Base-by-base conservation (phyloP, 2,888 invertebrate genomes). In the Drosophila meridiana region DNA sequence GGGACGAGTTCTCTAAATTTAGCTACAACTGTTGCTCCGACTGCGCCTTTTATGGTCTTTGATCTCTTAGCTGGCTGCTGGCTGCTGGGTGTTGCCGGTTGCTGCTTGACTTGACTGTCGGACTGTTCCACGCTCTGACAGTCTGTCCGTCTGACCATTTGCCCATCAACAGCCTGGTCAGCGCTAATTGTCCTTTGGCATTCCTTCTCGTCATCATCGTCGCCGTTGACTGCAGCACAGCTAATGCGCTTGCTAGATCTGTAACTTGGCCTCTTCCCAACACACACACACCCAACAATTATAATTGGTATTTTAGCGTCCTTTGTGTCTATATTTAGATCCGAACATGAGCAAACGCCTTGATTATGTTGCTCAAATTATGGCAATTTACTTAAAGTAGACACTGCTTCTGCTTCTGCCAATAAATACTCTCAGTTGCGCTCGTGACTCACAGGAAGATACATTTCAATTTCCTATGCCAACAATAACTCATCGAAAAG, bases 171-270 rank as follows among this genome's bases (percentile, higher is more conserved):
- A 72, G 69, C 65, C 75, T 82, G 78, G 48, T 71, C 73, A 73
- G 47, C 80, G 81, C 83, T 87, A 87, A 87, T 87, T 87, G 84
- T 87, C 84, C 87, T 88, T 81, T 82, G 84, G 84, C 82, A 88
- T 87, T 87, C 83, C 84, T 83, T 57, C 82, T 80, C 73, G 75
- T 76, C 79, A 80, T 75, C 83, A 78, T 81, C 77, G 69, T 72
- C 80, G 50, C 32, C 45, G 30, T 45, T 48, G 38, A 57, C 61
- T 62, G 61, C 56, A 57, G 78, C 60, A 66, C 50, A 75, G 79
- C 78, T 79, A 79, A 77, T 79, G 71, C 73, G 73, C 64, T 69
- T 68, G 76, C 50, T 63, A 73, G 69, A 76, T 78, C 69, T 73
- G 76, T 56, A 67, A 76, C 71, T 78, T 64, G 71, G 60, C 48